Base-by-base conservation (phyloP, 2,113 vertebrate genomes). In the Vicugna pacos region DNA sequence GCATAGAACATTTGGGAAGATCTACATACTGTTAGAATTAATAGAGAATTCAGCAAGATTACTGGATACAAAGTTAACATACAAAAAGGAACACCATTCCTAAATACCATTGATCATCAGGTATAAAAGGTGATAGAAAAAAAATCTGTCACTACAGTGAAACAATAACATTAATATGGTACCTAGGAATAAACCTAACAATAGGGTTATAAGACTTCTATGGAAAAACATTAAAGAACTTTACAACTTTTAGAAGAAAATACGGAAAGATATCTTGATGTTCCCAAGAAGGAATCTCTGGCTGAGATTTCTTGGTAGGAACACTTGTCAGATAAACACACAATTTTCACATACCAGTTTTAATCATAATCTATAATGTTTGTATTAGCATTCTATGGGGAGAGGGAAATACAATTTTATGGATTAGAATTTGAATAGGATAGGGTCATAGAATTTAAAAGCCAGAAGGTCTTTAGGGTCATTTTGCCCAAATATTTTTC, bases 341-440 rank as follows among this genome's bases (percentile, higher is more conserved):
- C n/a, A 86, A 81, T 46, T 65, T 86, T 91, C 72, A 62, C 20
- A 35, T 56, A 65, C n/a, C 54, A 80, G 28, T 35, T 70, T 65
- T 73, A 81, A 58, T 50, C 56, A 56, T 92, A 56, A 73, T 65
- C 58, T 86, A 64, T 11, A 6, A 72, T 30, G 11, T 65, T 65
- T 87, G 65, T 73, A 16, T 92, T 92, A 38, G 73, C 80, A 81
- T 87, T 73, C 82, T 17, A 65, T 48, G 9, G 56, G 20, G 28
- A 73, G 35, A 50, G 28, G 26, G 52, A 60, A 80, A 30, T 92
- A 87, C 32, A 92, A 64, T 19, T 73, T 48, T 6, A 7, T 80
- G 35, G 28, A 56, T 95, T 80, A 38, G 35, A 86, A 86, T 86
- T 73, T 79, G 64, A 73, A 91, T 80, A 91, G 46, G 19, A 46